Conservation (phyloP, 2,888 invertebrate species). For the Lepeophtheirus nordmannii region DNA sequence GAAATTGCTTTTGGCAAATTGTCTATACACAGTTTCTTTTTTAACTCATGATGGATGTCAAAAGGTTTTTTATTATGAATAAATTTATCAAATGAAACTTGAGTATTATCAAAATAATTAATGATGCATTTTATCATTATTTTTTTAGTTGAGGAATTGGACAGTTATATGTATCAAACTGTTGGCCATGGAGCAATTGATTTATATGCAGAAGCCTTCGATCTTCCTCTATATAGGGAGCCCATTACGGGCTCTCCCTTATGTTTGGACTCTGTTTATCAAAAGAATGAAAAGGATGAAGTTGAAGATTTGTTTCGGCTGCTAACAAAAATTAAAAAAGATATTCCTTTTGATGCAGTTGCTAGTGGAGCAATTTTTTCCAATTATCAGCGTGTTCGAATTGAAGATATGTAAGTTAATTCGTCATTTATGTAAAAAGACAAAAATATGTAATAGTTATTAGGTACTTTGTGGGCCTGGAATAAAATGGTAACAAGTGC, state of each 20-base stretch:
- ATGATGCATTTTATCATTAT: background rate
- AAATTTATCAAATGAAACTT: background rate
- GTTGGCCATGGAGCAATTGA: conserved; percentile 91
- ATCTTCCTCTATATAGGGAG: conserved; percentile 69
- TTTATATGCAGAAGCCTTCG: conserved; percentile 82
- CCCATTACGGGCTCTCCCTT: conserved; percentile 69
- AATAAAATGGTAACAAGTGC: too few species aligned
- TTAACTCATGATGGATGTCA: too few species aligned
- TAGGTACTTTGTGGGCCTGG: too few species aligned
- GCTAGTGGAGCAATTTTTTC: conserved; percentile 95
- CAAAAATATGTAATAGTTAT: too few species aligned
- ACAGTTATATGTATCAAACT: conserved; percentile 98
- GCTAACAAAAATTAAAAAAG: conserved; percentile 56
- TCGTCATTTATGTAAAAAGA: too few species aligned
- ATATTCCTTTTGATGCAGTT: conserved; percentile 69
- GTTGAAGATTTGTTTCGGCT: conserved; percentile 88
- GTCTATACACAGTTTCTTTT: too few species aligned
- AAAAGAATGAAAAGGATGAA: conserved; percentile 63
- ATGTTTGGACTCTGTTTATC: conserved; percentile 58
- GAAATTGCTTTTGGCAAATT: too few species aligned
- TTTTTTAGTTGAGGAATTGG: conserved; percentile 38
- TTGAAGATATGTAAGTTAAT: conserved; percentile 81
- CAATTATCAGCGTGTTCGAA: conserved; percentile 91
- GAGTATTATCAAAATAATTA: background rate
- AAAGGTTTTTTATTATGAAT: too few species aligned